These are phyloP conservation scores for Mohoua ochrocephala DNA, from an alignment of 2,113 vertebrate genomes.

Conservation along the genomic window DNA sequence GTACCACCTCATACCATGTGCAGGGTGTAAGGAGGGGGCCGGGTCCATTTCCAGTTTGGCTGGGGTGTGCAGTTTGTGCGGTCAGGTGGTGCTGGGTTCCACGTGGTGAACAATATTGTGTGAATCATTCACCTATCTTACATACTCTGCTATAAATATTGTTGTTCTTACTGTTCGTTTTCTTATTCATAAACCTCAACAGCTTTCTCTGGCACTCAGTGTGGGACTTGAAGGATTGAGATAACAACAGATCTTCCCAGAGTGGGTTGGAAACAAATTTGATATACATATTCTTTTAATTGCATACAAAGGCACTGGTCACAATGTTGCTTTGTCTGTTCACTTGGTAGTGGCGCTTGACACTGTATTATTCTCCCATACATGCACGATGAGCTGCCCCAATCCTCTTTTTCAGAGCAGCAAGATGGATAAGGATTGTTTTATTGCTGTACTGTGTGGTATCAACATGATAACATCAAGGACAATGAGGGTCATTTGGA, in stretches of 20 bases:
- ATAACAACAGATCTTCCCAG: background rate
- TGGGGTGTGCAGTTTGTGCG: fast-evolving
- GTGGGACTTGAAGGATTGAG: background rate
- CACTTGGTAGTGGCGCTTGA: background rate
- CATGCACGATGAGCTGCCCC: background rate
- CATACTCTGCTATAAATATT: background rate
- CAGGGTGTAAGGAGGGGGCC: background rate
- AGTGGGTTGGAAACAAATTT: background rate
- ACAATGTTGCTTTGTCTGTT: background rate
- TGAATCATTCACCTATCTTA: no score
- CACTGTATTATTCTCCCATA: background rate
- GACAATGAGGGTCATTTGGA: background rate
- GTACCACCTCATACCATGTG: no score
- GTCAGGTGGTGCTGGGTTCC: background rate
- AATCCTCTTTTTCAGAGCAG: background rate
- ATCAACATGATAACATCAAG: background rate
- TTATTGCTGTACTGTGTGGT: background rate
- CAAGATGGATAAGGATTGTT: background rate
- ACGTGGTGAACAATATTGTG: background rate
- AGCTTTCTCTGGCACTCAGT: background rate
- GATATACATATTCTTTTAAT: background rate
- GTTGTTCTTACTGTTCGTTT: background rate
- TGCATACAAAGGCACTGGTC: background rate
- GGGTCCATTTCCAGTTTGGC: background rate
- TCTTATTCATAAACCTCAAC: background rate